phyloP scores from a whole-genome alignment of 2,888 invertebrate species.

The Hedya salicella region DNA sequence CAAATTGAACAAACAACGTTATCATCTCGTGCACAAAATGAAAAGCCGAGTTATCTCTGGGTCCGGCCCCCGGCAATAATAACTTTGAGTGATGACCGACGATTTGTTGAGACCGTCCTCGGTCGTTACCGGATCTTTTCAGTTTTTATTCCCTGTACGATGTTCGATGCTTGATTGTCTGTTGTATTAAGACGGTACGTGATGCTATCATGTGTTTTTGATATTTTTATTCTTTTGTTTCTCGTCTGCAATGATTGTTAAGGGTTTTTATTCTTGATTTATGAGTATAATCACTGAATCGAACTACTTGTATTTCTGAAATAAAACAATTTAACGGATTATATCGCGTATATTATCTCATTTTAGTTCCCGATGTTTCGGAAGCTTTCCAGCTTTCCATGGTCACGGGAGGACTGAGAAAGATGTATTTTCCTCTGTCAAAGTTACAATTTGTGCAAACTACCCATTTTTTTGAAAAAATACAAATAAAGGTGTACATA shows the following conservation, averaged over 20 bases:
- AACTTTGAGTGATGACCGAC: slow-evolving; percentile 81
- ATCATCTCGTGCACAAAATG: slow-evolving; percentile 70
- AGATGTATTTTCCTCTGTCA: too few relatives aligned
- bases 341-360: too few relatives aligned
- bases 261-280: too few relatives aligned
- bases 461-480: too few relatives aligned
- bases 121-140: slow-evolving; percentile 78
- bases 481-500: too few relatives aligned
- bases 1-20: slow-evolving; percentile 72
- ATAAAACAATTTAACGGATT: too few relatives aligned
- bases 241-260: not conserved
- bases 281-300: too few relatives aligned
- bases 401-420: too few relatives aligned
- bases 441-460: too few relatives aligned
- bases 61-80: slow-evolving; percentile 63
- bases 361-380: too few relatives aligned
- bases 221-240: slow-evolving; percentile 44
- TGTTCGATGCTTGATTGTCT: slow-evolving; percentile 82
- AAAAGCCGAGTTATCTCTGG: slow-evolving; percentile 73
- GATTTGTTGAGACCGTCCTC: slow-evolving; percentile 78
- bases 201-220: slow-evolving; percentile 61
- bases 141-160: slow-evolving; percentile 81
- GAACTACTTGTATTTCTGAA: too few relatives aligned
- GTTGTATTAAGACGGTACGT: slow-evolving; percentile 71
- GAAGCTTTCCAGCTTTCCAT: too few relatives aligned